Evolutionary conservation across 2,797 vertebrate species (phyloP).

Genomic region (Molothrus ater): DNA sequence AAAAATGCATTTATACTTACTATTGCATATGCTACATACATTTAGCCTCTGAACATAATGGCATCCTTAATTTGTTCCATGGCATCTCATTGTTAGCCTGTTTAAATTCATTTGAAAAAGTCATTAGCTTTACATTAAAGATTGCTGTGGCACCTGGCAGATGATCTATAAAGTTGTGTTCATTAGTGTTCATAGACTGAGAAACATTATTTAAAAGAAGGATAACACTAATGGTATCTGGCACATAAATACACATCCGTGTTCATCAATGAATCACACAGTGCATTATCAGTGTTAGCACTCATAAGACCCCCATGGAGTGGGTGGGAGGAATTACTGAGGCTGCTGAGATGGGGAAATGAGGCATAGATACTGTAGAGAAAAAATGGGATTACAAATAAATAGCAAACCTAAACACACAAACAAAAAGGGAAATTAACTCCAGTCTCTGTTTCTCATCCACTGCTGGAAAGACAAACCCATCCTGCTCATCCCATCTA

Average conservation of each 20-base stretch:
- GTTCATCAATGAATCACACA: background rate
- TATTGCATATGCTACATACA: background rate
- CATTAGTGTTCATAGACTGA: background rate
- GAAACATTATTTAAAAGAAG: slow-evolving; percentile 9
- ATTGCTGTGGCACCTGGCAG: background rate
- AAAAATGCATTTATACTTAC: slow-evolving; percentile 7
- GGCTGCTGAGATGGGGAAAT: background rate
- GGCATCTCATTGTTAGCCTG: slow-evolving; percentile 14
- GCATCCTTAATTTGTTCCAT: background rate
- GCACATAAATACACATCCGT: background rate
- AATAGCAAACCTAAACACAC: background rate
- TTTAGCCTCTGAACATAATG: background rate
- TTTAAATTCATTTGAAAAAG: slow-evolving; percentile 22
- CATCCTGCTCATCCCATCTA: background rate
- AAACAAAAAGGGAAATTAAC: background rate
- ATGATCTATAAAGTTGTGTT: slow-evolving; percentile 16
- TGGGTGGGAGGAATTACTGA: background rate
- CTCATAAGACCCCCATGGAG: background rate
- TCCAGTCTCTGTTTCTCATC: background rate
- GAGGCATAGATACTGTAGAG: background rate
- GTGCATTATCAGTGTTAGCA: background rate
- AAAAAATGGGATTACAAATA: background rate
- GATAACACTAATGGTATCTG: slow-evolving; percentile 3
- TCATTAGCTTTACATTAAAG: slow-evolving; percentile 49
- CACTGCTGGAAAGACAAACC: background rate